A percentile compares a stretch with the other conserved stretches of the same genome.
Evolutionary conservation across 2,888 invertebrate genomes (phyloP).

Genomic region (Daptonema setosum): DNA sequence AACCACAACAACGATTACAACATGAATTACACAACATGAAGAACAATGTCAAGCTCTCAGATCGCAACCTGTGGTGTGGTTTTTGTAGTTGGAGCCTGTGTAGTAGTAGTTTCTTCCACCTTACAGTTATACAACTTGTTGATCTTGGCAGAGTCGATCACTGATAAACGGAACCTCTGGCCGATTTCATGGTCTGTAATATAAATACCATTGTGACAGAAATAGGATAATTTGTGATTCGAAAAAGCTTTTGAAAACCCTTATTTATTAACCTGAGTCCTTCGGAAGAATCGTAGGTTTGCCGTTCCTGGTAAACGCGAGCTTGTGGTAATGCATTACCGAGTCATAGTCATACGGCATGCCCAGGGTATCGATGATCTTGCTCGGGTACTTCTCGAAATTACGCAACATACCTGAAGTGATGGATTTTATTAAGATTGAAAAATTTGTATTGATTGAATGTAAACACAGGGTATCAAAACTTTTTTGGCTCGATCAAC

Average conservation of each 20-base stretch:
- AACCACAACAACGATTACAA: no score
- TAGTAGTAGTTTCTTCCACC: conserved; percentile 12
- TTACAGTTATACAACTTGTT: conserved; percentile 30
- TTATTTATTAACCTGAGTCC: no score
- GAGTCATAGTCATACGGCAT: conserved; percentile 55
- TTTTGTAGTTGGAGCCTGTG: conserved; percentile 11
- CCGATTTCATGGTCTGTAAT: not conserved
- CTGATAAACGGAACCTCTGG: conserved; percentile 16
- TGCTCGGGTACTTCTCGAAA: conserved; percentile 32
- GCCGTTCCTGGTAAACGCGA: conserved; percentile 35
- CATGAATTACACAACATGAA: no score
- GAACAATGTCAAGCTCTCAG: no score
- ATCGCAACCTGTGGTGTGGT: no score
- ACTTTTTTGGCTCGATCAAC: no score
- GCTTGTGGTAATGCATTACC: conserved; percentile 50
- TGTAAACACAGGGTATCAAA: no score
- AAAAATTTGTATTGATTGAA: no score
- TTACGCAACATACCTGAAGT: conserved; percentile 32
- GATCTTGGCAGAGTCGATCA: conserved; percentile 21
- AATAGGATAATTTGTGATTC: no score
- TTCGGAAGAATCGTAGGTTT: conserved; percentile 33
- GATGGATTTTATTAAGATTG: no score
- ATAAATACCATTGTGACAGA: no score
- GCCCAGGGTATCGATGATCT: conserved; percentile 30
- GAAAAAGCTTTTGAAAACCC: no score